Evolutionary conservation across 2,113 vertebrate species (phyloP), one percentile per base, ranked within the genome.

Genomic region (Elephantulus edwardii): DNA sequence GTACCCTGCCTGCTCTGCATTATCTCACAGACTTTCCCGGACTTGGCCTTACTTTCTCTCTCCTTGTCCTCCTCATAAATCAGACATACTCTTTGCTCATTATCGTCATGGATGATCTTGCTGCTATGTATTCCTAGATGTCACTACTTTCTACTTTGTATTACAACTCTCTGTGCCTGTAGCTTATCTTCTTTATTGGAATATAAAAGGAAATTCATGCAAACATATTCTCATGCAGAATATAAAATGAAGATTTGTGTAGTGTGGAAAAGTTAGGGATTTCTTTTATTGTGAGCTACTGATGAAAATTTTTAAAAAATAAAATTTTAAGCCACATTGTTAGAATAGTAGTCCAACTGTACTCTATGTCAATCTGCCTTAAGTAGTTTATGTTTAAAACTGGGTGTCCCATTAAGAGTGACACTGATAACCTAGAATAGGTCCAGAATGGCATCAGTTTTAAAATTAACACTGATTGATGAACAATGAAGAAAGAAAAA

Each of bases 161-260:
- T 42, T 80, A 80, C 4, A 42, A 28, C 22, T 81, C 33, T 60
- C 30, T 60, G n/a, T 42, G 56, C 70, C 50, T 46, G 10, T 38
- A 30, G 38, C 75, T 77, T 58, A 44, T 38, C 60, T 80, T 38
- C 35, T 54, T 91, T 74, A 54, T 70, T 82, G 87, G 42, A 92
- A 33, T 40, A 24, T 48, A 83, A 60, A 83, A 58, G 58, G 17
- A 26, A 71, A 9, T 85, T 83, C 35, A 72, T 44, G 44, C 70
- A 71, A 38, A 71, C 22, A 5, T 11, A 8, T 38, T 56, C 60
- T 35, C 16, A 66, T 71, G 30, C n/a, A 82, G 30, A 78, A 20
- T 58, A 30, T 46, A 58, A 93, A 30, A 64, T 30, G 17, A 6
- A 35, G 54, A 58, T 74, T 46, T 83, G 2, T 80, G 13, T 46